Conservation (phyloP, 2,888 invertebrate genomes). For the Eupithecia inturbata region DNA sequence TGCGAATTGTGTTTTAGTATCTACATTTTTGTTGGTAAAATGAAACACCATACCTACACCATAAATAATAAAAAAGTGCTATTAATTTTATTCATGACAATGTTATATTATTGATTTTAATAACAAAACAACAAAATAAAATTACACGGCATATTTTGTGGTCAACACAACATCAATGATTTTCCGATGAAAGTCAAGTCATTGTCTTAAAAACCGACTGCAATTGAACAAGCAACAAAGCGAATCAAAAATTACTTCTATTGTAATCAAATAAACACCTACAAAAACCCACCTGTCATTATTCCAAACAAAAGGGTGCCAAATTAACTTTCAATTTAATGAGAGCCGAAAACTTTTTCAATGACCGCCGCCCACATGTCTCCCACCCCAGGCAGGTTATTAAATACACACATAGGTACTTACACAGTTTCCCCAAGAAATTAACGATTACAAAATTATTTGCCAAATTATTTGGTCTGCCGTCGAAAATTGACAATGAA, state of each 20-base stretch:
- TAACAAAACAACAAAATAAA: not conserved
- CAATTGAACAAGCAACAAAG: conserved; percentile 20
- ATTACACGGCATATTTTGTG: not conserved
- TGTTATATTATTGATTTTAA: no score
- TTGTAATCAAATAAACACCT: conserved; percentile 35
- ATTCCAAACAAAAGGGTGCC: conserved; percentile 39
- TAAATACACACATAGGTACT: conserved; percentile 37
- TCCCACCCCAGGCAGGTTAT: conserved; percentile 44
- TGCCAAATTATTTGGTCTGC: conserved; percentile 34
- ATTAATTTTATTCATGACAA: not conserved
- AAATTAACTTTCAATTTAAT: conserved; percentile 37
- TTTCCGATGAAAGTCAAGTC: conserved; percentile 9
- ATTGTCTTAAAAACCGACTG: conserved; percentile 1
- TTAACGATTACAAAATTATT: conserved; percentile 38
- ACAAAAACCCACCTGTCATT: conserved; percentile 33
- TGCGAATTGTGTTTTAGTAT: not conserved
- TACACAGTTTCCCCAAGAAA: conserved; percentile 42
- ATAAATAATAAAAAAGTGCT: not conserved
- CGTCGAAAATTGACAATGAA: conserved; percentile 39
- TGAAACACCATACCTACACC: not conserved
- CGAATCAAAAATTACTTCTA: conserved; percentile 29
- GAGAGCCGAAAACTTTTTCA: conserved; percentile 39
- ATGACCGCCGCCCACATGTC: conserved; percentile 45
- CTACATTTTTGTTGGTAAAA: not conserved
- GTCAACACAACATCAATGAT: not conserved